Evolutionary conservation across 1,140 invertebrate genomes (phyloP), one percentile per base, ranked within the genome.

Genomic region (Heliconius congener): DNA sequence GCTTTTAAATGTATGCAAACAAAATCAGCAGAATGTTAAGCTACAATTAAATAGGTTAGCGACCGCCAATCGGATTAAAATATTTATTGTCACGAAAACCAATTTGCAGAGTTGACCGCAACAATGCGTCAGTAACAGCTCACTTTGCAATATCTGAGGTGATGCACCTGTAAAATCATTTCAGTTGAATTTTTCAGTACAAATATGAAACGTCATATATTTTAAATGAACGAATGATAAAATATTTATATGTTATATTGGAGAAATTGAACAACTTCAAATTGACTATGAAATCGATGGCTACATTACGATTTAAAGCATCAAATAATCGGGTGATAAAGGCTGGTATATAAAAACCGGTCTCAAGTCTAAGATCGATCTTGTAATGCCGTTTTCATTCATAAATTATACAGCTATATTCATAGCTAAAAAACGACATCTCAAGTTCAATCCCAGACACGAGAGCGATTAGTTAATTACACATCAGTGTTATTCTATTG

Each of bases 31-130:
- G 55, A 81, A 76, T 60, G 78, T 81, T 70, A 78, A 73, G 52
- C 71, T 73, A 78, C 72, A 78, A 78, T 86, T 85, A 88, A 74
- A 89, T 90, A 88, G 87, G 88, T 87, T 60, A 78, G 71, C 37
- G 72, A 78, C 77, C 55, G 37, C 37, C 77, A 74, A 66, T 78
- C 34, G 42, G 57, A 78, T 66, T 78, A 70, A 78, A 78, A 78
- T 74, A 66, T 74, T 74, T 76, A 70, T 70, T 55, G 72, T 74
- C 77, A 78, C 55, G 77, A 70, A 78, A 78, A 78, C 55, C 77
- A 78, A 78, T 78, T 74, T 74, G 74, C 72, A 57, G 30, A 74
- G 55, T 60, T 39, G 13, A 39, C 52, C 72, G 72, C 70, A 73
- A 37, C 55, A 74, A 74, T 78, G 60, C 46, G 76, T 39, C 60